phyloP scores from a whole-genome alignment of 1,140 invertebrate species.

The Drosophila sulfurigaster region DNA sequence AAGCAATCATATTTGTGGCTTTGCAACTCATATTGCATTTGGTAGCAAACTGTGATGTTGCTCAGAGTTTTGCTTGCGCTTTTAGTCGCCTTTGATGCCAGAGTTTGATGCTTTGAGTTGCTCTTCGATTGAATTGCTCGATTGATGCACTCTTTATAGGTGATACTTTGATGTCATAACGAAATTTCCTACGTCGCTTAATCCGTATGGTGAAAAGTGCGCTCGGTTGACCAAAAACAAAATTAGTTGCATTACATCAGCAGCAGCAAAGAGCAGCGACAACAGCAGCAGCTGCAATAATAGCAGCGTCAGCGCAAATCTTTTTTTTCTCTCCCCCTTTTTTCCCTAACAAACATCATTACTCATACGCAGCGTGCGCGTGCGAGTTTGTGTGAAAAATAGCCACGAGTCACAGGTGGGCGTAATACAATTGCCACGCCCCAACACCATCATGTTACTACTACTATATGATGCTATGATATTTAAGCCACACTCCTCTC shows the following conservation, averaged over 20 bases:
- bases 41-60: constrained; percentile 1
- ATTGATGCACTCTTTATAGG: background rate
- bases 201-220: constrained; percentile 31
- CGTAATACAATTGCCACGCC: constrained; percentile 72
- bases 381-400: constrained; percentile 37
- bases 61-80: background rate
- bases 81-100: constrained; percentile 17
- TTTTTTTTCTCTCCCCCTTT: background rate
- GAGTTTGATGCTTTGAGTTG: background rate
- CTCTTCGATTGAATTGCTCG: background rate
- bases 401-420: constrained; percentile 71
- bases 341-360: constrained; percentile 50
- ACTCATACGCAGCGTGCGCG: constrained; percentile 56
- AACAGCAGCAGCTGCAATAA: constrained; percentile 9
- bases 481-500: constrained; percentile 28
- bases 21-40: constrained; percentile 34
- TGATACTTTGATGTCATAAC: constrained; percentile 4
- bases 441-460: background rate
- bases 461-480: constrained; percentile 11
- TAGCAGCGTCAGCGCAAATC: constrained; percentile 37
- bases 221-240: constrained; percentile 41
- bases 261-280: constrained; percentile 1
- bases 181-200: constrained; percentile 28
- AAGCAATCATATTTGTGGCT: constrained; percentile 18
- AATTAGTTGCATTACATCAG: constrained; percentile 49